phyloP scores from a whole-genome alignment of 2,888 invertebrate species.

The Scaptomyza caliginosa region DNA sequence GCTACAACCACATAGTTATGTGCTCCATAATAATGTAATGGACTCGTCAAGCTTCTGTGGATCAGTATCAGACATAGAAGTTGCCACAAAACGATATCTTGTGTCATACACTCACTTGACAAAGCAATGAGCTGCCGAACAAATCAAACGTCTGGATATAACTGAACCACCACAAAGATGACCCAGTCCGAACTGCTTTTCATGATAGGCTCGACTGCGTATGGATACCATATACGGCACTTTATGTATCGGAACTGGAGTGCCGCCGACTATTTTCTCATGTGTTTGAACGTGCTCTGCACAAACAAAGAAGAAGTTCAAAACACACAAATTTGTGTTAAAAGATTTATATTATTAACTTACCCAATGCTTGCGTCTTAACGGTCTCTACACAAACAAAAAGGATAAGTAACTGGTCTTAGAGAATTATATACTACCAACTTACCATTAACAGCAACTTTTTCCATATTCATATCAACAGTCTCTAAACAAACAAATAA shows the following conservation, averaged over 20 bases:
- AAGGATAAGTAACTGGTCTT: too few relatives aligned
- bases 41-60: slow-evolving; percentile 30
- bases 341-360: too few relatives aligned
- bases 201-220: slow-evolving; percentile 38
- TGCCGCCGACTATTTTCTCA: slow-evolving; percentile 54
- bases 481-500: too few relatives aligned
- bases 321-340: too few relatives aligned
- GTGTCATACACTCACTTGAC: slow-evolving; percentile 34
- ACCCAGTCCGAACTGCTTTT: slow-evolving; percentile 35
- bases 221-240: slow-evolving; percentile 56
- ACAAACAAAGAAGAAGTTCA: too few relatives aligned
- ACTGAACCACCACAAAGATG: slow-evolving; percentile 59
- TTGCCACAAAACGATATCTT: not conserved
- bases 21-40: slow-evolving; percentile 12
- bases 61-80: not conserved
- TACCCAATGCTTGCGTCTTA: too few relatives aligned
- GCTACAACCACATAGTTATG: slow-evolving; percentile 46
- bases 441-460: too few relatives aligned
- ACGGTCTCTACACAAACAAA: too few relatives aligned
- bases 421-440: too few relatives aligned
- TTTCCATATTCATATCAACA: too few relatives aligned
- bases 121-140: slow-evolving; percentile 63
- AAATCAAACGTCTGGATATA: slow-evolving; percentile 51
- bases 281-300: slow-evolving; percentile 24
- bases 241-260: slow-evolving; percentile 19